Conservation (phyloP, 1,140 invertebrate species). For the Aplysia californica region DNA sequence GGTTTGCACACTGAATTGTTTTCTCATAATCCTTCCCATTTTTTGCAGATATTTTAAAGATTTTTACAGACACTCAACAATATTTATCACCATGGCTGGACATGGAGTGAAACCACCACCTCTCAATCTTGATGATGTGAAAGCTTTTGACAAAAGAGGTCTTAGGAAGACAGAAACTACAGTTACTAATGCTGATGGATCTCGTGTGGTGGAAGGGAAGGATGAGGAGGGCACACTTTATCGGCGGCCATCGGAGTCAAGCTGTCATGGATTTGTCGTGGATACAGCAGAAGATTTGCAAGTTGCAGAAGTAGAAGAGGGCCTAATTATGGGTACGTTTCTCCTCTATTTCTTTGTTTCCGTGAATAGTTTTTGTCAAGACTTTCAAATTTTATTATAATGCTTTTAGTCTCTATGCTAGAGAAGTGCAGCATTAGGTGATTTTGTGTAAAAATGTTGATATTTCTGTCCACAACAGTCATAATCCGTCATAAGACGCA, state of each 20-base stretch:
- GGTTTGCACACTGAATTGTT: too few relatives aligned
- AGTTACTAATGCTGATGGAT: conserved; percentile 39
- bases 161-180: conserved; percentile 46
- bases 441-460: too few relatives aligned
- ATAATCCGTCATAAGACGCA: too few relatives aligned
- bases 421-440: too few relatives aligned
- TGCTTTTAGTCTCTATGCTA: too few relatives aligned
- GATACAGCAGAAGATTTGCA: conserved; percentile 49
- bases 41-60: too few relatives aligned
- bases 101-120: conserved; percentile 24
- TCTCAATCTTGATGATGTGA: conserved; percentile 17
- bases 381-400: too few relatives aligned
- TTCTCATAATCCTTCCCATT: too few relatives aligned
- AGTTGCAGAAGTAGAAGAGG: conserved; percentile 51
- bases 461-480: too few relatives aligned
- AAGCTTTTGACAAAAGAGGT: conserved; percentile 34
- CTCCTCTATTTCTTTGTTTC: background rate
- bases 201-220: conserved; percentile 41
- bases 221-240: conserved; percentile 35
- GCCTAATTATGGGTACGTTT: conserved; percentile 53
- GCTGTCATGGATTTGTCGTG: conserved; percentile 43
- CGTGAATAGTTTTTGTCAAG: too few relatives aligned
- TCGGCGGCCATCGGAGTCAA: conserved; percentile 18
- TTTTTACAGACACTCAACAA: too few relatives aligned
- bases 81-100: conserved; percentile 4